A percentile compares a stretch with the other conserved stretches of the same genome.
Evolutionary conservation across 2,113 vertebrate genomes (phyloP).

Genomic region (Corydoras maculifer): DNA sequence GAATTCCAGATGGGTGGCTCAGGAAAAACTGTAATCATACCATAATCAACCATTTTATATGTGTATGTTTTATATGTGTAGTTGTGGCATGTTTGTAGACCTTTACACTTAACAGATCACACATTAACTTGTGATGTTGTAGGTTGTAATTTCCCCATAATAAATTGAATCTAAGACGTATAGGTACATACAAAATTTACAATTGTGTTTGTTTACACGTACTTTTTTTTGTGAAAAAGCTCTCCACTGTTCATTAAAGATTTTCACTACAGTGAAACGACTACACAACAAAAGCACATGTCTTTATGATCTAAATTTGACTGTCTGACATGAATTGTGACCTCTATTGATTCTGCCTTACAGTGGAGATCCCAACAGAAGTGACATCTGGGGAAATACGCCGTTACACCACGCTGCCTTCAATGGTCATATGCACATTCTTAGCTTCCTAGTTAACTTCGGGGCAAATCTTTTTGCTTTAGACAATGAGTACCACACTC

Average conservation of each 20-base stretch:
- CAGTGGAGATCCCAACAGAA: conserved; percentile 85
- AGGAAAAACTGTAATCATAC: conserved; percentile 29
- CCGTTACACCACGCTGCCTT: conserved; percentile 83
- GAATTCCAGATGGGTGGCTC: conserved; percentile 8
- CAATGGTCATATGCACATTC: conserved; percentile 79
- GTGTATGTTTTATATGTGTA: no score
- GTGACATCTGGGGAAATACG: conserved; percentile 97
- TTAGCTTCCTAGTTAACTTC: conserved; percentile 85
- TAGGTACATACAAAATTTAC: background rate
- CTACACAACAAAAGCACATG: no score
- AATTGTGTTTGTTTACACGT: no score
- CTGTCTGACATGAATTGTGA: background rate
- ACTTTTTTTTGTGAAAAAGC: no score
- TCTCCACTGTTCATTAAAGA: no score
- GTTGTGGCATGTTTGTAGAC: conserved; percentile 39
- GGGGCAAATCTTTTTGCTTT: conserved; percentile 87
- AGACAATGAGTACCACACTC: conserved; percentile 83
- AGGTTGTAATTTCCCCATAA: background rate
- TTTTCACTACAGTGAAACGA: no score
- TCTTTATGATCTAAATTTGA: no score
- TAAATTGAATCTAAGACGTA: background rate
- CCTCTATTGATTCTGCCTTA: conserved; percentile 4
- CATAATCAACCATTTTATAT: conserved; percentile 50
- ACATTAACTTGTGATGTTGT: conserved; percentile 35
- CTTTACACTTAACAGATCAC: conserved; percentile 59